Base-by-base conservation (phyloP, 2,888 invertebrate genomes). In the Cryptophagus acutangulus region DNA sequence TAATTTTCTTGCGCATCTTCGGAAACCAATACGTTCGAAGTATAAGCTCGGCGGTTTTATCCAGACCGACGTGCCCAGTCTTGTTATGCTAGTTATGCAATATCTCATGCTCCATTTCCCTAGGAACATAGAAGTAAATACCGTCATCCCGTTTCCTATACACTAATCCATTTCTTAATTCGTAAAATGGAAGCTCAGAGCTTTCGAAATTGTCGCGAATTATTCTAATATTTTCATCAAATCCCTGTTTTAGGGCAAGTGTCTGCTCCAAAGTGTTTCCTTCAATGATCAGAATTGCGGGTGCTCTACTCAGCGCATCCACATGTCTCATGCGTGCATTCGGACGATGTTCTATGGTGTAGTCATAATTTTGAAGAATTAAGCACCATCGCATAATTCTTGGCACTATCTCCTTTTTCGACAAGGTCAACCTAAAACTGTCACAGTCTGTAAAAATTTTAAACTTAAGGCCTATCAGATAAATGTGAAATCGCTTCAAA, bases 1-100 rank as follows among this genome's bases (percentile, higher is more conserved):
- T 52, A 8, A 44, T 38, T 24, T 52, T 46, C n/a, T 40, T 31
- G 10, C 46, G 51, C 47, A 58, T 49, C 9, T 46, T 45, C 2
- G 54, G 48, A 40, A 36, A 20, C 17, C 25, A 41, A 24, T 41
- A 36, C 2, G 35, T 20, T 20, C 24, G 9, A 18, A 2, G n/a
- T 8, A 35, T 20, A 13, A 18, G 10, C 6, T 38, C n/a, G 2
- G 20, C n/a, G 34, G 5, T 12, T n/a, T n/a, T n/a, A n/a, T n/a
- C n/a, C n/a, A n/a, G n/a, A n/a, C n/a, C n/a, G n/a, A n/a, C n/a
- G n/a, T 41, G 41, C 13, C 31, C 37, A 31, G 31, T 9, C 6
- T 18, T 24, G 26, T 37, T 37, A 31, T 40, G 36, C 36, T 26
- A 40, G 5, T 18, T 31, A 6, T 18, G 12, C 17, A 38, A 33